Evolutionary conservation across 2,797 vertebrate species (phyloP).

Genomic region (Centropyge bicolor): DNA sequence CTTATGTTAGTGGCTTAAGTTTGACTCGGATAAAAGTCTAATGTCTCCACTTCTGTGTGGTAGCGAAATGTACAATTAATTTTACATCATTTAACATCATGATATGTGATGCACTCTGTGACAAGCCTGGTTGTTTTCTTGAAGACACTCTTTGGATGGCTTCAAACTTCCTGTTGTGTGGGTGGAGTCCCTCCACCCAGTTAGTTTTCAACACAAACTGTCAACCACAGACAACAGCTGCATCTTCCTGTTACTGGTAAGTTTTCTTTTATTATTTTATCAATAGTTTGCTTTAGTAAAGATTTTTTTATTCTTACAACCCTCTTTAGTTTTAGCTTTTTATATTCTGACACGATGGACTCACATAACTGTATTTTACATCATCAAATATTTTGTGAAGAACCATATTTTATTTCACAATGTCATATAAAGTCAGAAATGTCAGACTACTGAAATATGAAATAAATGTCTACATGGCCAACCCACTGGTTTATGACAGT

Average conservation of each 20-base stretch:
- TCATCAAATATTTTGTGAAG: not conserved
- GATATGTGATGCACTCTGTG: not conserved
- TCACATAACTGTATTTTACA: not conserved
- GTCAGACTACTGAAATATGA: not conserved
- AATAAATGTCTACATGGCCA: not conserved
- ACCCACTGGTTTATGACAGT: not conserved
- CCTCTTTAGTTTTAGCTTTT: not conserved
- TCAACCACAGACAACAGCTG: slow-evolving; percentile 7
- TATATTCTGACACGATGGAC: not conserved
- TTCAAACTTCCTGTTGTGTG: slow-evolving; percentile 40
- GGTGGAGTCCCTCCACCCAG: slow-evolving; percentile 5
- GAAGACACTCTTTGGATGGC: not conserved
- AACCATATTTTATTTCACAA: not conserved
- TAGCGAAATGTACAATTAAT: not conserved
- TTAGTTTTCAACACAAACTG: not conserved
- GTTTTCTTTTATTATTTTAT: not conserved
- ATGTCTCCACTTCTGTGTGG: not conserved
- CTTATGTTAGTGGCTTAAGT: not conserved
- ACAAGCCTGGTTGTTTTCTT: not conserved
- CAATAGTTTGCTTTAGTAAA: not conserved
- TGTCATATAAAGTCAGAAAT: not conserved
- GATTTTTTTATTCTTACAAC: not conserved
- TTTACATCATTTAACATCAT: not conserved
- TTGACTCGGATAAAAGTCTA: not conserved
- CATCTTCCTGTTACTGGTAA: slow-evolving; percentile 45